A percentile compares a stretch with the other conserved stretches of the same genome.
phyloP scores from a whole-genome alignment of 2,113 vertebrate genomes.

The Pseudonaja textilis region DNA sequence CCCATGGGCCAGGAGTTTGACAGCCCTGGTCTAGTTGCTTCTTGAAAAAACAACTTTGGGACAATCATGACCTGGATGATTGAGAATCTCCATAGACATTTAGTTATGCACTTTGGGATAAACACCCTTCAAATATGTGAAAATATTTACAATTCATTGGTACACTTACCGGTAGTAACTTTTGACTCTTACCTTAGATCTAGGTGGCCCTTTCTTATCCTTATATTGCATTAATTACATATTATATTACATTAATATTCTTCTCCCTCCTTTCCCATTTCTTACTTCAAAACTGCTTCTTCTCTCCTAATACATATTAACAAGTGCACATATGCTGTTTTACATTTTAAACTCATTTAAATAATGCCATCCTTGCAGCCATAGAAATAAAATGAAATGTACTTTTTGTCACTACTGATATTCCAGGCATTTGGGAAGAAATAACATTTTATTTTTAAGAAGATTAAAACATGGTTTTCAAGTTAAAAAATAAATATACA shows the following conservation, averaged over 20 bases:
- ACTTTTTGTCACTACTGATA: background rate
- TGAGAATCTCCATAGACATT: too few species aligned
- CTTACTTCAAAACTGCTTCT: background rate
- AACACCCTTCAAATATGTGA: background rate
- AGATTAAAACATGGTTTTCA: background rate
- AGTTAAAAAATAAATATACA: background rate
- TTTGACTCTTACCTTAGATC: background rate
- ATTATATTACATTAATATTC: background rate
- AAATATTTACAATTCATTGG: background rate
- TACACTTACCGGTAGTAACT: background rate
- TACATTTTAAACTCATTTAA: background rate
- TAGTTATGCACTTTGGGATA: too few species aligned
- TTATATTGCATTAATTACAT: background rate
- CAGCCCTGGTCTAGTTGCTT: too few species aligned
- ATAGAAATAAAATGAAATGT: background rate
- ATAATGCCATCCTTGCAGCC: background rate
- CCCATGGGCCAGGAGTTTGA: too few species aligned
- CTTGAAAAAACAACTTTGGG: too few species aligned
- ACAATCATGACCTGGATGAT: too few species aligned
- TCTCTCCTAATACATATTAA: background rate
- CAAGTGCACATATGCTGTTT: background rate
- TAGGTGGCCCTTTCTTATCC: background rate
- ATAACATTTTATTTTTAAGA: background rate
- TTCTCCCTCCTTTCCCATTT: background rate
- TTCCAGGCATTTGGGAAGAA: background rate